Evolutionary conservation across 1,140 invertebrate genomes (phyloP), one percentile per base, ranked within the genome.

Genomic region (Conopomorpha cramerella): DNA sequence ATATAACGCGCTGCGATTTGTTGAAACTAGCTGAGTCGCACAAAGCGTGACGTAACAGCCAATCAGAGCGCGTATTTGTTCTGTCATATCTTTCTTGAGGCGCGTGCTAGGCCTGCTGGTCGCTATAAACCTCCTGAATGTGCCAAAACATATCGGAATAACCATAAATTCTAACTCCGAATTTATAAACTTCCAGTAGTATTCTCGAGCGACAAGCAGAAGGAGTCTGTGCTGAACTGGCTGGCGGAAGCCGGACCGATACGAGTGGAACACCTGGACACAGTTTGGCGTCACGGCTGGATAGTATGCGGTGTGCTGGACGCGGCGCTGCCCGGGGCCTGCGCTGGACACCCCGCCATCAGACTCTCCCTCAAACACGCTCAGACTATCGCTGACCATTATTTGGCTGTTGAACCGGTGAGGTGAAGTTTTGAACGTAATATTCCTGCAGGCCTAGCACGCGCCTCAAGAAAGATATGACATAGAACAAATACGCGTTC

Each of bases 231-330:
- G 2, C 38, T 80, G 35, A 40, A 60, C 65, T 80, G 78, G 78
- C 56, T 80, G 16, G 59, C 54, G 18, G 62, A 68, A 11, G 52
- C 50, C 1, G 65, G 68, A 3, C 59, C 68, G 0, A 58, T 71
- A 27, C 46, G 64, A 17, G 57, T 65, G 19, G 66, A 61, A 23
- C 51, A 60, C 25, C 32, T 78, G 38, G 71, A 76, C 33, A 57
- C 68, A 7, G 62, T 82, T 11, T 83, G 82, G 82, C 53, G 60
- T 2, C 80, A 83, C 42, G 82, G 82, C 13, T 81, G 80, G 48
- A 64, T 83, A 13, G 49, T 83, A 1, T 84, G 82, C 44, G 80
- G 78, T 3, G 62, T 81, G 8, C 58, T 84, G 12, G 81, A 83
- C 39, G 57, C 70, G 3, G 77, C 73, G 0, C 51, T 83, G 2